Evolutionary conservation across 2,888 invertebrate species (phyloP), one percentile per base, ranked within the genome.

Genomic region (Azorinus chamasolen): DNA sequence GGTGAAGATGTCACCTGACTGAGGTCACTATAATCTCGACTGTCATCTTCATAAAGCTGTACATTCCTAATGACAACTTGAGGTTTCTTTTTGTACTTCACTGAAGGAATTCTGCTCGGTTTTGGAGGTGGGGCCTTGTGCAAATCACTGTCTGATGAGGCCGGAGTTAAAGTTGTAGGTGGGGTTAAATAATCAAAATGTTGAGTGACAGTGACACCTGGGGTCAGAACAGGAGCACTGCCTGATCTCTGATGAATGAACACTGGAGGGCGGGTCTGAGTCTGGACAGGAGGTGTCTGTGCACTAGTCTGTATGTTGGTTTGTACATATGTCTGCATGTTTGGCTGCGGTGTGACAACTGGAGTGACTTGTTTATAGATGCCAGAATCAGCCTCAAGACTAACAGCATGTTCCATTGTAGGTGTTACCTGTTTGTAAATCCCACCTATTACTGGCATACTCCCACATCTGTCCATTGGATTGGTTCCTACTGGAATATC

Each of bases 371-470:
- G 57, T 54, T 77, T 72, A 39, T 72, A 77, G 16, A 62, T 76
- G 45, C 75, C 75, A 18, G 45, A 62, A 50, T 75, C 59, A 25
- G 69, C 10, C 32, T 48, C 18, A 32, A 27, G 54, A 63, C 51
- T 54, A 27, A 32, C 32, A 24, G 14, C 32, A 37, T 78, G 51
- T 45, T 41, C 41, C 8, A 27, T 25, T 16, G 59, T 63, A 8
- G 74, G 81, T 1, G 65, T 45, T 14, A 66, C 22, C 54, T 76
- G 70, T 58, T 59, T 62, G 45, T 63, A 61, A 18, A 59, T 64
- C 12, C 66, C 83, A 2, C 82, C 78, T n/a, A 87, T 83, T 24
- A 79, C 79, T 37, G 90, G 90, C 12, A 96, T 97, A 93, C 90
- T 90, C 59, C 87, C 89, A 64, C 82, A 86, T 14, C 88, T 79